A percentile compares a stretch with the other conserved stretches of the same genome.
phyloP scores from a whole-genome alignment of 2,888 invertebrate genomes.

The Strigamia maritima region DNA sequence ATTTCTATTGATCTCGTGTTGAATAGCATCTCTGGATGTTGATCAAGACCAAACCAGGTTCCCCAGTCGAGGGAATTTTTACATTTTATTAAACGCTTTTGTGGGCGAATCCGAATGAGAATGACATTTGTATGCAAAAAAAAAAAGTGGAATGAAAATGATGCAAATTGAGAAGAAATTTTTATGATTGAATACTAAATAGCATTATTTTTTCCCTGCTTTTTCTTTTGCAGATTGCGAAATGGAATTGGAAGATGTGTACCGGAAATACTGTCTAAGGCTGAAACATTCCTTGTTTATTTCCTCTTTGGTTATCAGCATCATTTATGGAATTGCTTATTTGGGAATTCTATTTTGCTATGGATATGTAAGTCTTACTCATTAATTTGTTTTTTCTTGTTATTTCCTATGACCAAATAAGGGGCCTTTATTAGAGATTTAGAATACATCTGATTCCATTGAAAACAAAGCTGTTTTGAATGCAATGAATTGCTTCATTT shows the following conservation, averaged over 20 bases:
- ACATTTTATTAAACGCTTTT: slow-evolving; percentile 22
- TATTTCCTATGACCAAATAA: too few relatives aligned
- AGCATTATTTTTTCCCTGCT: not conserved
- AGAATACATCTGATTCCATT: too few relatives aligned
- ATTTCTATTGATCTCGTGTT: slow-evolving; percentile 12
- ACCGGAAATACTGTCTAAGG: slow-evolving; percentile 40
- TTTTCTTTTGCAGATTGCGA: not conserved
- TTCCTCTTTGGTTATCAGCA: slow-evolving; percentile 38
- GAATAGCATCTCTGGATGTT: slow-evolving; percentile 24
- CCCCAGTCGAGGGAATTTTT: slow-evolving; percentile 3
- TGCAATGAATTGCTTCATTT: not conserved
- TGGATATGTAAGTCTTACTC: slow-evolving; percentile 38
- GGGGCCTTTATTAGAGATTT: too few relatives aligned
- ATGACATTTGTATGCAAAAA: slow-evolving; percentile 1
- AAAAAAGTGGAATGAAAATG: not conserved
- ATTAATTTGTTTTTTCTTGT: not conserved
- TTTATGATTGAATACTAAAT: not conserved
- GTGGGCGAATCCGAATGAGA: not conserved
- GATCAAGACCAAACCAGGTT: slow-evolving; percentile 2
- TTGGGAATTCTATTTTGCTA: slow-evolving; percentile 38
- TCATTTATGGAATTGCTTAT: slow-evolving; percentile 38
- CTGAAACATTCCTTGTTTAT: slow-evolving; percentile 40
- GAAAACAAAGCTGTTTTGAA: not conserved
- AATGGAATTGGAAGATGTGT: slow-evolving; percentile 41
- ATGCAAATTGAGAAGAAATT: not conserved